phyloP scores from a whole-genome alignment of 2,113 vertebrate species.

The Cynopterus brachyotis region DNA sequence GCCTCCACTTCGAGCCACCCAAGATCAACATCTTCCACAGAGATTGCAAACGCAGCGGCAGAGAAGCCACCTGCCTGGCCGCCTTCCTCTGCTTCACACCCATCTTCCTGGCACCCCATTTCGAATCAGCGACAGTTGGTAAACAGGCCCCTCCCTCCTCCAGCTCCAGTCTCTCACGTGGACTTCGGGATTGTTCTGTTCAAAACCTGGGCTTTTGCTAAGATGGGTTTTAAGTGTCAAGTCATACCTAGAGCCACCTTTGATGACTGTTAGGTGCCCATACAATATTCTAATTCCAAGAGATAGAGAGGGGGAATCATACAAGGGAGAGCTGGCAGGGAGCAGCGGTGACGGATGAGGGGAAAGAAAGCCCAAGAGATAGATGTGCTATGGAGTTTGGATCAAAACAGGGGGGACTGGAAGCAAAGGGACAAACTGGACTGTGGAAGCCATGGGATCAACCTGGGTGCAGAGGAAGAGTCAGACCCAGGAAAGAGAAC shows the following conservation, averaged over 20 bases:
- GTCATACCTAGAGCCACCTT: neutral
- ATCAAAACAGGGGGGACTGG: neutral
- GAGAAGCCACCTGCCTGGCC: conserved; percentile 95
- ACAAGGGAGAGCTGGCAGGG: neutral
- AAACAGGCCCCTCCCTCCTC: conserved; percentile 53
- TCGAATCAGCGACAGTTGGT: conserved; percentile 89
- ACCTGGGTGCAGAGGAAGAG: neutral
- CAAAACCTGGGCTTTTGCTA: neutral
- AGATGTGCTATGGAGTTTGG: neutral
- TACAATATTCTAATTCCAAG: neutral
- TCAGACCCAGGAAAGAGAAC: neutral
- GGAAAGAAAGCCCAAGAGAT: neutral
- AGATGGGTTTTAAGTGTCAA: neutral
- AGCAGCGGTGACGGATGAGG: neutral
- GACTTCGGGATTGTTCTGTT: neutral
- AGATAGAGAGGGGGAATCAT: neutral
- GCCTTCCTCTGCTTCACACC: conserved; percentile 94
- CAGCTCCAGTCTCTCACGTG: accelerated
- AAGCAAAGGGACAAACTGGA: neutral
- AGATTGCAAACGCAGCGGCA: conserved; percentile 92
- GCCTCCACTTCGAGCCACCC: conserved; percentile 91
- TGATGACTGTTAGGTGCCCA: neutral
- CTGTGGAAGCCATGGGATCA: too few relatives aligned
- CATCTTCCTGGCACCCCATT: conserved; percentile 87
- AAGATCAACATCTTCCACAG: conserved; percentile 98